Conservation (phyloP, 2,797 vertebrate species). For the Streptopelia turtur region DNA sequence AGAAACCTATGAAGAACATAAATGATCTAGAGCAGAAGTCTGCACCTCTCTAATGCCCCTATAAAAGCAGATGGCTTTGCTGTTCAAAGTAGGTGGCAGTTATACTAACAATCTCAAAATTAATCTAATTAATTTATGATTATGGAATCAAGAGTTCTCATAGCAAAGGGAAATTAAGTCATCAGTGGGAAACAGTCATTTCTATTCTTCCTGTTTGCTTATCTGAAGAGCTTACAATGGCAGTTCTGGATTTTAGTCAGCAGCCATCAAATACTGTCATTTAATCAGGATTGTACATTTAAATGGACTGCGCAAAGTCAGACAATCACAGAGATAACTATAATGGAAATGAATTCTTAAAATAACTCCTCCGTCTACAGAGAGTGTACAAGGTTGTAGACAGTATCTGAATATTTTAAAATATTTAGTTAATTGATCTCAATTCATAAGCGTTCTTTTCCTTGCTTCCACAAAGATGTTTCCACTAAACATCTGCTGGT, state of each 20-base stretch:
- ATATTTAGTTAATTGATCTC: background rate
- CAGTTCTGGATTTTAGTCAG: background rate
- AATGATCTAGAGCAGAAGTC: background rate
- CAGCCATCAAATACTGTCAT: background rate
- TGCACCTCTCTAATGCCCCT: background rate
- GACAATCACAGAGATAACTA: background rate
- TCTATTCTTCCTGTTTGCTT: background rate
- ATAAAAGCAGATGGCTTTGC: background rate
- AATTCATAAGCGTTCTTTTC: background rate
- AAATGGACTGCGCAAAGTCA: background rate
- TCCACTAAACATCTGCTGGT: background rate
- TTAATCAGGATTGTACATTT: background rate
- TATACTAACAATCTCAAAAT: constrained; percentile 5
- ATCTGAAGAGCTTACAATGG: background rate
- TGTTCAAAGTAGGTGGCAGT: background rate
- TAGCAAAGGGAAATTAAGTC: background rate
- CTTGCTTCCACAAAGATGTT: background rate
- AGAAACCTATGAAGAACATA: background rate
- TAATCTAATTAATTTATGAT: background rate
- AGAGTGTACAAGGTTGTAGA: background rate
- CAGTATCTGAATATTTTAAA: background rate
- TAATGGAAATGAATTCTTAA: background rate
- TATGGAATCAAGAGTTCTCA: background rate
- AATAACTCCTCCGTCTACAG: background rate
- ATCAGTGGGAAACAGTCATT: background rate